A percentile compares a stretch with the other conserved stretches of the same genome.
phyloP scores from a whole-genome alignment of 2,113 vertebrate species.

The Rhinichthys klamathensis region DNA sequence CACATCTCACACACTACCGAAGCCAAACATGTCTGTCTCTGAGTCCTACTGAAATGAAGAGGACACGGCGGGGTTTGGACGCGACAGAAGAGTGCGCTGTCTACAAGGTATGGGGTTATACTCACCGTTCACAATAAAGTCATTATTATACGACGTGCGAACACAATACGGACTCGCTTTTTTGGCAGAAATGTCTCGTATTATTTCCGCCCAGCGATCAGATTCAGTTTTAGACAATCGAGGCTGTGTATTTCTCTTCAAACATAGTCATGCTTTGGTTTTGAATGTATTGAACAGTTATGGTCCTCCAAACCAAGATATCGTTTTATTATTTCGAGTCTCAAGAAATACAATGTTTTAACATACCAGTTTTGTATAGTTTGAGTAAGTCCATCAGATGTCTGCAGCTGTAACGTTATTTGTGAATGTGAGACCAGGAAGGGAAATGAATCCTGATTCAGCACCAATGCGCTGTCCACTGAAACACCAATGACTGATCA shows the following conservation, averaged over 20 bases:
- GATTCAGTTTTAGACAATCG: background rate
- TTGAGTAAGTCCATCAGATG: background rate
- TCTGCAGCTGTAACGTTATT: background rate
- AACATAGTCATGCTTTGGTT: background rate
- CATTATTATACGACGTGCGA: background rate
- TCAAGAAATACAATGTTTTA: background rate
- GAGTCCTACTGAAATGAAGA: constrained; percentile 44
- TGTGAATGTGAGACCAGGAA: background rate
- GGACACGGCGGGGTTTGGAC: constrained; percentile 41
- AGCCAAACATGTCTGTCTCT: background rate
- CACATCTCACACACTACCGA: background rate
- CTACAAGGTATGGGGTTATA: constrained; percentile 41
- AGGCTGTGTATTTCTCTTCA: background rate
- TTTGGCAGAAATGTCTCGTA: background rate
- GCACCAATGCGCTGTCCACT: constrained; percentile 8
- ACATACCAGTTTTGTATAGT: background rate
- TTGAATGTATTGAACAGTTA: too few relatives aligned
- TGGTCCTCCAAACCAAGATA: background rate
- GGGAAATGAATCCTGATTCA: background rate
- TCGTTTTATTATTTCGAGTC: background rate
- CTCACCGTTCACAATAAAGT: background rate
- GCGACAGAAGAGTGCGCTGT: constrained; percentile 26
- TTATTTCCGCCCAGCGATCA: background rate
- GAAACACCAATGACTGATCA: background rate
- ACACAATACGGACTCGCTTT: background rate